Evolutionary conservation across 2,797 vertebrate genomes (phyloP), one percentile per base, ranked within the genome.

Genomic region (Spinus olivaceus): DNA sequence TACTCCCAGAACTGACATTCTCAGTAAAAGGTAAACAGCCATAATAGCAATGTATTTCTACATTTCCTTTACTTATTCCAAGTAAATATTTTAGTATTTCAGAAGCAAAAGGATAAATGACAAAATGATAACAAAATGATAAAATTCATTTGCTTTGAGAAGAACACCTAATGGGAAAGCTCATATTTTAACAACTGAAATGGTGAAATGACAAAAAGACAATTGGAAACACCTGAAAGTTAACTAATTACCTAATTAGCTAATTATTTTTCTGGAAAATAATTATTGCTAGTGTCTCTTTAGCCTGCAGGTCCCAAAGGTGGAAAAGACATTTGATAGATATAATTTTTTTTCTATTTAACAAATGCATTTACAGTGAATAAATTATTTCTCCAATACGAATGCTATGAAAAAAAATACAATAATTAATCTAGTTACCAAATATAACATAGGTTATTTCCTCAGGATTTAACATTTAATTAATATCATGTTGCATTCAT

Each of bases 121-220:
- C 8, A 85, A 90, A 90, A 78, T 46, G 0, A 73, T 20, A 74
- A 18, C 27, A 37, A 37, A 37, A 37, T 37, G 37, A 37, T 37
- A 10, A 18, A 76, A 39, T 69, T 74, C 1, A 90, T 63, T 95
- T 92, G 41, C 80, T 86, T 96, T 81, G 81, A 83, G 86, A 96
- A 83, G 86, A 96, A 81, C 76, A 50, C 46, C 82, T 89, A 86
- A 57, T 66, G 89, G 35, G 84, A 90, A 73, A 72, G 39, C 35
- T 81, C 27, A 5, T n/a, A 57, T 81, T 73, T 81, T 56, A 65
- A 77, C 25, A 46, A 59, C 2, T 69, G 37, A 66, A 92, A 71
- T 41, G 13, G 32, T 54, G n/a, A 88, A 67, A 69, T 63, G 35
- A 54, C 50, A 84, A 60, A 32, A 69, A 67, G 11, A 20, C 44